Evolutionary conservation across 1,140 invertebrate species (phyloP), one percentile per base, ranked within the genome.

Genomic region (Brachionus rotundiformis): DNA sequence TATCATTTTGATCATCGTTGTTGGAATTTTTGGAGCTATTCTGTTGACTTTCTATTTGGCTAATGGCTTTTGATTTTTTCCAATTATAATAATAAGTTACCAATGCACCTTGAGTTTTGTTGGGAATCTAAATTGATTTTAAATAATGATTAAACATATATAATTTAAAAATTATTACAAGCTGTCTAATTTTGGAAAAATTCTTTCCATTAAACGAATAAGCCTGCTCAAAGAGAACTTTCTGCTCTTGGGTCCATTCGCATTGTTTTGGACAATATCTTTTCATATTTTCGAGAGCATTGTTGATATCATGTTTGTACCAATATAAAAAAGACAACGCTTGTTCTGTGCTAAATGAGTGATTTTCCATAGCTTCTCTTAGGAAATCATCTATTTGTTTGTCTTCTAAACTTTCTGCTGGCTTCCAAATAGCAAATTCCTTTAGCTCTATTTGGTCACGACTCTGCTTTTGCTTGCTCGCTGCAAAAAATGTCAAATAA

Each of bases 31-130:
- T 68, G 11, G 13, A 4, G 29, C 91, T 90, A 1, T 92, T 93
- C 87, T 94, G 93, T 79, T 92, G 90, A 88, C 98, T 95, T 93
- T 98, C 97, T 25, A 96, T 88, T 85, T 94, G 97, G 65, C 93
- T 95, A 63, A 94, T 91, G 84, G 93, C 93, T 85, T 94, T 89
- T 10, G 94, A 95, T 86, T 98, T 98, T 87, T 98, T 98, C 95
- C 95, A 98, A 84, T 94, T 95, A 86, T 98, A 98, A 87, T 98
- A 98, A 88, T 97, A 98, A 88, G 97, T 97, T 0, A 98, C 95
- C 83, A 98, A 89, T 85, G 93, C 94, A 29, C 95, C 94, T 84
- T 98, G 96, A 61, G 94, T 94, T 89, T 98, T 98, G 86, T 98
- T 95, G 63, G 95, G 96, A 84, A 98, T 89, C 76, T 79, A 13